Percentiles rank a stretch among this genome's conserved stretches.
phyloP scores from a whole-genome alignment of 2,888 invertebrate species.

The Oscheius sp. region DNA sequence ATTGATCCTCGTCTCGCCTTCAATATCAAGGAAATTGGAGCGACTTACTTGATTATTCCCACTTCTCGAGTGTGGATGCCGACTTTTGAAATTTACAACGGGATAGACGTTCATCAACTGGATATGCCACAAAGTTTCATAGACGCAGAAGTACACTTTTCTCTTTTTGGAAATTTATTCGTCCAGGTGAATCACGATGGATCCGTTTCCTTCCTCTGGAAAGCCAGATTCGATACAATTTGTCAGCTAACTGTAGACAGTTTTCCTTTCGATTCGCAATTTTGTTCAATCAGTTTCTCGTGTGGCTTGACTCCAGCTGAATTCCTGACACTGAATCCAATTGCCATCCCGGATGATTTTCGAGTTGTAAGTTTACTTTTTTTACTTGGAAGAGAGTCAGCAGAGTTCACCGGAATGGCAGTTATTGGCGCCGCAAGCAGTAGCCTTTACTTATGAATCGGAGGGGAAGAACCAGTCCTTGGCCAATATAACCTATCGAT shows the following conservation, averaged over 20 bases:
- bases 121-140: neutral
- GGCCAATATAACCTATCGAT: neutral
- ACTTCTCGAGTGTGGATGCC: neutral
- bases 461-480: constrained; percentile 8
- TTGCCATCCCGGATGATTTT: neutral
- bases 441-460: neutral
- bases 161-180: too few species aligned
- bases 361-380: neutral
- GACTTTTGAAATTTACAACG: neutral
- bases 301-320: neutral
- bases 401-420: constrained; percentile 2
- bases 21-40: neutral
- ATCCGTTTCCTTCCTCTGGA: neutral
- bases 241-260: neutral
- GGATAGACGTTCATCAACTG: neutral
- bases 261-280: neutral
- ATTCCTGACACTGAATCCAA: neutral
- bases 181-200: too few species aligned
- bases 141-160: neutral
- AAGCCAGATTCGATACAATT: neutral
- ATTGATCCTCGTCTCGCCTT: neutral
- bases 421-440: neutral
- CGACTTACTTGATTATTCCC: neutral
- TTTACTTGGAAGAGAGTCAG: neutral
- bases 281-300: neutral